Evolutionary conservation across 2,113 vertebrate species (phyloP).

Genomic region (Myiagra hebetior): DNA sequence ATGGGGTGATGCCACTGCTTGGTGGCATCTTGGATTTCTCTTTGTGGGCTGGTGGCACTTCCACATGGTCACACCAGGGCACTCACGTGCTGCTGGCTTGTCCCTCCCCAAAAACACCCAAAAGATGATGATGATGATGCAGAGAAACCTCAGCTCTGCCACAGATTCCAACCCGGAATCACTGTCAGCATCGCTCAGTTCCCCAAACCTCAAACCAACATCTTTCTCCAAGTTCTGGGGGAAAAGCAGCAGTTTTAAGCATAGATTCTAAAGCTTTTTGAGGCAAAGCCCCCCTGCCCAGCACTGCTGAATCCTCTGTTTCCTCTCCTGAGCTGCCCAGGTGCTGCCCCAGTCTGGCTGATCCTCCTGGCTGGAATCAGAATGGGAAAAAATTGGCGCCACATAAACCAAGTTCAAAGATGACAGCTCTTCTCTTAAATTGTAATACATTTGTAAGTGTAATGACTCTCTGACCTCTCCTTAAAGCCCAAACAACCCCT

Average conservation of each 20-base stretch:
- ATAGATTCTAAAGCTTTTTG: background rate
- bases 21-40: background rate
- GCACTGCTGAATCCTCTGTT: background rate
- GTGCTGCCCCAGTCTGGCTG: background rate
- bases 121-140: background rate
- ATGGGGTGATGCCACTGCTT: fast-evolving
- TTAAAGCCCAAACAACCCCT: slow-evolving; percentile 47
- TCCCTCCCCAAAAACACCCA: background rate
- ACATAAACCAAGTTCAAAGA: background rate
- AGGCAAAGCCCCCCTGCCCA: background rate
- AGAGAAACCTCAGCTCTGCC: background rate
- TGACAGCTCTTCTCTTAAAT: slow-evolving; percentile 24
- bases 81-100: background rate
- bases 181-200: fast-evolving
- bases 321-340: background rate
- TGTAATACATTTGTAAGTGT: slow-evolving; percentile 49
- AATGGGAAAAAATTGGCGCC: background rate
- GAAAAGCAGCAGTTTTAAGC: background rate
- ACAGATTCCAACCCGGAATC: fast-evolving
- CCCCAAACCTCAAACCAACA: background rate
- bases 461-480: slow-evolving; percentile 53
- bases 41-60: fast-evolving
- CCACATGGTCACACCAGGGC: background rate
- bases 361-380: background rate
- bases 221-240: background rate